Conservation (phyloP, 2,888 invertebrate species). For the Carcina quercana region DNA sequence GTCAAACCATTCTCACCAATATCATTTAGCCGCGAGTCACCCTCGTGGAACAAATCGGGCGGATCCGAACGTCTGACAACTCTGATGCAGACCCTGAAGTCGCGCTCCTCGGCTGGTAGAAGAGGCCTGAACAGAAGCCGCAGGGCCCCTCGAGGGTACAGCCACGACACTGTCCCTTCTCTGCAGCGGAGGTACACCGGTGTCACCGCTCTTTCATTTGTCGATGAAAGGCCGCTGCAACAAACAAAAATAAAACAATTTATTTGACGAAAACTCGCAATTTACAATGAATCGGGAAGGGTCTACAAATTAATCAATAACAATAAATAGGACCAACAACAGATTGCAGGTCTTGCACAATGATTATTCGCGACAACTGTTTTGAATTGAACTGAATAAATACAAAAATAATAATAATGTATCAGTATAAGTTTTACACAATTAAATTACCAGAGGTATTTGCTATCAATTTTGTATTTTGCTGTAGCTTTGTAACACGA, state of each 20-base stretch:
- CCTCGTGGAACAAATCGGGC: conserved; percentile 71
- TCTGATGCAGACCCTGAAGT: conserved; percentile 82
- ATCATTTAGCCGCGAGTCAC: conserved; percentile 44
- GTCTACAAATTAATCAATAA: too few relatives aligned
- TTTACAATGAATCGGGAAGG: too few relatives aligned
- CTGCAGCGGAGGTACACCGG: conserved; percentile 85
- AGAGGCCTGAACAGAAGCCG: conserved; percentile 78
- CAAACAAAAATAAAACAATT: conserved; percentile 15
- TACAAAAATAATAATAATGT: too few relatives aligned
- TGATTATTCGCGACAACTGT: too few relatives aligned
- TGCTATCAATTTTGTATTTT: too few relatives aligned
- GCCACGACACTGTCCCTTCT: conserved; percentile 82
- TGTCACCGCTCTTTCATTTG: conserved; percentile 77
- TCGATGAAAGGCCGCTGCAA: conserved; percentile 74
- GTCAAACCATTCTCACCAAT: conserved; percentile 51
- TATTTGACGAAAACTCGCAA: too few relatives aligned
- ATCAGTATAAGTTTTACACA: too few relatives aligned
- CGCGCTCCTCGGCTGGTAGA: conserved; percentile 72
- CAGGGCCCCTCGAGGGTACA: conserved; percentile 83
- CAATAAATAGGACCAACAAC: too few relatives aligned
- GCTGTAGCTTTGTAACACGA: too few relatives aligned
- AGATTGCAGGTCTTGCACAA: too few relatives aligned
- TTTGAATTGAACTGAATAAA: too few relatives aligned
- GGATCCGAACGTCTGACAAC: conserved; percentile 70
- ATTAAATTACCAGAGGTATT: too few relatives aligned